These are phyloP conservation scores for Todiramphus chloris DNA, from an alignment of 2,113 vertebrate species.

Conservation along the genomic window DNA sequence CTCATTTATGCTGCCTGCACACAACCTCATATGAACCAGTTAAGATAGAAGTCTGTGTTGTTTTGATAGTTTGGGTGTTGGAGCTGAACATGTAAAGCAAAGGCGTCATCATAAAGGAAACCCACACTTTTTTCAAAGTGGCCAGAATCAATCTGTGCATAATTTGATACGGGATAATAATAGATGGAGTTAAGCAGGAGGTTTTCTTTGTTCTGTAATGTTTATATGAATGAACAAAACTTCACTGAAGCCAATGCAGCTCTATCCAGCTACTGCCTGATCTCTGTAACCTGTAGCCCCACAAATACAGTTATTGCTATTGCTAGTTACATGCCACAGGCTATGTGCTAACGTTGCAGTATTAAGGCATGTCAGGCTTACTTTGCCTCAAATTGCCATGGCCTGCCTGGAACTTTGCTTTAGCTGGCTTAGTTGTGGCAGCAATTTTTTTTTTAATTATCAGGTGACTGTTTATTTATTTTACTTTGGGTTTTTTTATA, in stretches of 20 bases:
- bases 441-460: background rate
- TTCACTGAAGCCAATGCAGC: background rate
- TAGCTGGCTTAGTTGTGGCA: background rate
- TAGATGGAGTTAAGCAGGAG: background rate
- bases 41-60: background rate
- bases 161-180: background rate
- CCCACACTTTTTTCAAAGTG: background rate
- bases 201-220: background rate
- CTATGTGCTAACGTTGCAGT: background rate
- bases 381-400: background rate
- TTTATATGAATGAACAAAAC: background rate
- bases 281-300: background rate
- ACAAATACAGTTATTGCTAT: background rate
- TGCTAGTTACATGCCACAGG: background rate
- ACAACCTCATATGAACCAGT: background rate
- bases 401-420: background rate
- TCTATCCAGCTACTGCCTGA: background rate
- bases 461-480: background rate
- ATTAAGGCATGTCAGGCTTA: background rate
- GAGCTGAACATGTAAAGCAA: background rate
- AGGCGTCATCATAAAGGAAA: background rate
- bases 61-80: background rate
- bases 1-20: background rate
- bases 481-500: background rate
- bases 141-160: background rate